A percentile compares a stretch with the other conserved stretches of the same genome.
Evolutionary conservation across 2,888 invertebrate species (phyloP).

Genomic region (Hoplodrina ambigua): DNA sequence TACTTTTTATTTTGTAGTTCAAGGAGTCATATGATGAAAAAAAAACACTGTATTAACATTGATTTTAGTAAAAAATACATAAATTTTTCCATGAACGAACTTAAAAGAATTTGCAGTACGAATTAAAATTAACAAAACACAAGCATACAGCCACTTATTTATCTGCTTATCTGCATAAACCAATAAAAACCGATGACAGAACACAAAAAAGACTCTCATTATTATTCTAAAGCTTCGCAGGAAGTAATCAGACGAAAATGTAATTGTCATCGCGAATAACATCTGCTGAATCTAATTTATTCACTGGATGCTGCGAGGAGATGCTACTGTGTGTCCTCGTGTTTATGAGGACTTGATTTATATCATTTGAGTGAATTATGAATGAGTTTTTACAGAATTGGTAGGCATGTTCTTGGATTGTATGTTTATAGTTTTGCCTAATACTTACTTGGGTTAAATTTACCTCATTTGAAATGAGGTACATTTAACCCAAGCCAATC

Average conservation of each 20-base stretch:
- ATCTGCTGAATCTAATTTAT: constrained; percentile 75
- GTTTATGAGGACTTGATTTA: constrained; percentile 26
- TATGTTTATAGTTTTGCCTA: neutral
- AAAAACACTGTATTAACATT: too few species aligned
- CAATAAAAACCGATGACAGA: constrained; percentile 43
- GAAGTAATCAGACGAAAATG: constrained; percentile 78
- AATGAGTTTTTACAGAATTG: constrained; percentile 35
- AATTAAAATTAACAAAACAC: constrained; percentile 5
- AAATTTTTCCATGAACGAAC: too few species aligned
- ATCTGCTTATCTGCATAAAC: constrained; percentile 40
- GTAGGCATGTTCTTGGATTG: neutral
- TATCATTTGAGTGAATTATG: constrained; percentile 48
- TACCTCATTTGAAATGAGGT: too few species aligned
- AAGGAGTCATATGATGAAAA: too few species aligned
- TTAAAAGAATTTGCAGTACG: too few species aligned
- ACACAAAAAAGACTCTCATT: constrained; percentile 69
- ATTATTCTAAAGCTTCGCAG: constrained; percentile 72
- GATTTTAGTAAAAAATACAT: too few species aligned
- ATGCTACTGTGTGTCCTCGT: constrained; percentile 33
- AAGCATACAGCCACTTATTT: constrained; percentile 36
- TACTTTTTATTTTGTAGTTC: too few species aligned
- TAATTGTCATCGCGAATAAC: constrained; percentile 80
- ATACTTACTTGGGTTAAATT: neutral
- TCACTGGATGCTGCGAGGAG: constrained; percentile 62
- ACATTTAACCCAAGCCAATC: too few species aligned